Base-by-base conservation (phyloP, 2,888 invertebrate species). In the Mimas tiliae region DNA sequence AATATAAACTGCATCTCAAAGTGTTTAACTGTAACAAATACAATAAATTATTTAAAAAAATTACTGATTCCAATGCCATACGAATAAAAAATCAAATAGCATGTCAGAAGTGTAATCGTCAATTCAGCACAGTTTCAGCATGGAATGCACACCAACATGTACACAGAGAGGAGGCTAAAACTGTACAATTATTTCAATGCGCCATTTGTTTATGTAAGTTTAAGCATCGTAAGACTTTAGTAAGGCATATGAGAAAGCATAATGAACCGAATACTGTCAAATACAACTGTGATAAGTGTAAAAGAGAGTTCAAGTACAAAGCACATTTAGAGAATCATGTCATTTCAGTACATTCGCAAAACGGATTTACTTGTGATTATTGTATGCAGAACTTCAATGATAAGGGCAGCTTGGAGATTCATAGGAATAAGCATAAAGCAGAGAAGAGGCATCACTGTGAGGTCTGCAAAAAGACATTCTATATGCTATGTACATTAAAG, bases 401-500 rank as follows among this genome's bases (percentile, higher is more conserved):
- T 0, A 85, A 92, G 70, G 89, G 91, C 7, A 86, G 85, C 34
- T 79, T 95, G 9, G 85, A 91, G 45, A 73, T 81, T 0, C 95
- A 95, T 72, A 87, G 87, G 71, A 88, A 93, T 3, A 85, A 81
- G 16, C 95, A 95, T 75, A 85, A 82, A 16, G 78, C 87, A 1
- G 87, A 89, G 19, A 90, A 93, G 27, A 94, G 93, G 51, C 94
- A 95, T 72, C 86, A 91, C 11, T 95, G 95, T 71, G 83, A 83
- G 0, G 70, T 87, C 1, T 94, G 94, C 70, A 82, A 79, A 34
- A 94, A 94, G 68, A 82, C 85, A 0, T 92, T 91, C 64, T 74
- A 90, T 0, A 95, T 95, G 94, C 70, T 93, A 14, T 95, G 95
- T 0, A 94, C 95, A 0, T 77, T 95, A 51, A 94, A 92, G 42